A percentile compares a stretch with the other conserved stretches of the same genome.
Conservation (phyloP, 2,113 vertebrate species). For the Anthoscopus minutus region DNA sequence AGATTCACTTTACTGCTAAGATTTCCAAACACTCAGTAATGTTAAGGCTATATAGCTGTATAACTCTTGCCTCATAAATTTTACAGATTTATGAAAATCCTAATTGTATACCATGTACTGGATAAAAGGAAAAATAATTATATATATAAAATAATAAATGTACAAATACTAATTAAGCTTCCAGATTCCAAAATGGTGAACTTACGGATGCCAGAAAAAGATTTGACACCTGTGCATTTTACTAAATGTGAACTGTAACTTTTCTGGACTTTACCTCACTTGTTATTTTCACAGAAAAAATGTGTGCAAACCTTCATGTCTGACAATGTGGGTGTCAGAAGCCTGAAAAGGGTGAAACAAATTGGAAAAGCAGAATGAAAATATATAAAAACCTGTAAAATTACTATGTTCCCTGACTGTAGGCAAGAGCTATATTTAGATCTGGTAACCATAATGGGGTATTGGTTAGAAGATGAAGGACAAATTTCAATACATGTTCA, state of each 20-base stretch:
- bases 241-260: background rate
- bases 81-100: conserved; percentile 1
- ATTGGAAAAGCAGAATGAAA: conserved; percentile 62
- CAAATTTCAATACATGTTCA: conserved; percentile 44
- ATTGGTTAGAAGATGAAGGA: conserved; percentile 50
- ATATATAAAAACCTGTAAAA: conserved; percentile 49
- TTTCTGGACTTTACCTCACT: background rate
- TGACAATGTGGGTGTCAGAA: conserved; percentile 28
- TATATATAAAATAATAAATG: background rate
- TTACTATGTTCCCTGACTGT: conserved; percentile 36
- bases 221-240: background rate
- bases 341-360: conserved; percentile 50
- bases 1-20: conserved; percentile 13
- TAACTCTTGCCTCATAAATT: background rate
- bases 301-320: background rate
- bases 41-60: background rate
- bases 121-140: background rate
- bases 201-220: conserved; percentile 2
- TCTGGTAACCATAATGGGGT: conserved; percentile 42
- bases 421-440: conserved; percentile 53
- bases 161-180: background rate
- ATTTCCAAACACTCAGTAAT: conserved; percentile 5
- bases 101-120: background rate
- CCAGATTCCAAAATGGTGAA: background rate
- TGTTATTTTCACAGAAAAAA: conserved; percentile 32